Evolutionary conservation across 2,113 vertebrate species (phyloP).

Genomic region (Barbus barbus): DNA sequence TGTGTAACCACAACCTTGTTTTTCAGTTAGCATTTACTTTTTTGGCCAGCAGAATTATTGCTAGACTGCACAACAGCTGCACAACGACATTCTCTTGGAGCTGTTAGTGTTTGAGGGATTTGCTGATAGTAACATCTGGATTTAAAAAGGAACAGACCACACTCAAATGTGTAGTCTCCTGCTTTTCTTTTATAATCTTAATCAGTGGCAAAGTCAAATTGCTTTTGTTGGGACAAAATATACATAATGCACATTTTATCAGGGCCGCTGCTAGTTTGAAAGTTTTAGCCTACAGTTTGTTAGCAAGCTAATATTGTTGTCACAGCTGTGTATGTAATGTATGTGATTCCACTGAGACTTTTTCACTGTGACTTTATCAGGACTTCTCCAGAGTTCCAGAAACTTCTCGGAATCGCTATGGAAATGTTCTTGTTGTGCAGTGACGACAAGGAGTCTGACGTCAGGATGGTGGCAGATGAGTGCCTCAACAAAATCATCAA

Average conservation of each 20-base stretch:
- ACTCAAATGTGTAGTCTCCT: neutral
- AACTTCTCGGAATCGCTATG: constrained; percentile 95
- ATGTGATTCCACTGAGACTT: constrained; percentile 10
- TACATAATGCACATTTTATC: neutral
- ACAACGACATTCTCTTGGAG: neutral
- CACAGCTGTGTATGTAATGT: constrained; percentile 38
- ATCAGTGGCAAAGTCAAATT: neutral
- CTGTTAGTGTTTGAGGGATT: neutral
- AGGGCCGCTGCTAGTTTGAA: neutral
- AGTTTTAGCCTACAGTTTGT: neutral
- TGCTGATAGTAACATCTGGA: neutral
- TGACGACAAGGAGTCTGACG: constrained; percentile 93
- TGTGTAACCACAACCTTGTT: neutral
- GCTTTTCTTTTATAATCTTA: neutral
- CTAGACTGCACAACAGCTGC: neutral
- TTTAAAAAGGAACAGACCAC: neutral
- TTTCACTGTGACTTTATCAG: constrained; percentile 69
- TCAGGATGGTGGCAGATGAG: constrained; percentile 98
- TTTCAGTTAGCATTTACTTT: neutral
- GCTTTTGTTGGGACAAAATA: neutral
- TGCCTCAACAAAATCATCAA: constrained; percentile 99
- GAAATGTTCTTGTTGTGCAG: constrained; percentile 97
- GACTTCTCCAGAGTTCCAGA: constrained; percentile 98
- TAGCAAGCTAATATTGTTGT: neutral
- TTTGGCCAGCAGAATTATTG: neutral